Conservation (phyloP, 2,888 invertebrate genomes). For the Phaonia tiefii region DNA sequence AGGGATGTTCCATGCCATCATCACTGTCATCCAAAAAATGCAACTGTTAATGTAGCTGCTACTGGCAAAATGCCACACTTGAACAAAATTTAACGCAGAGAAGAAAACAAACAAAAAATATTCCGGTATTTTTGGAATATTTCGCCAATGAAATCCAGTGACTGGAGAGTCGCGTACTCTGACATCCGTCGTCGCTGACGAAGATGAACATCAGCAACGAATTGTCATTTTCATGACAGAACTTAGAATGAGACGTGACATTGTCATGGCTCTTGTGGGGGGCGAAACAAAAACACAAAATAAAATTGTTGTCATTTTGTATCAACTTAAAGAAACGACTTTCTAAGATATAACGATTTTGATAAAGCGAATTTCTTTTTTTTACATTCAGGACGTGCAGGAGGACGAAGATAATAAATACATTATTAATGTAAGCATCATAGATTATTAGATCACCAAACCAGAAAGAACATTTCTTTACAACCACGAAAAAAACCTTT, state of each 20-base stretch:
- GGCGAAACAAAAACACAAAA: constrained; percentile 4
- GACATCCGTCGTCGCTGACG: constrained; percentile 32
- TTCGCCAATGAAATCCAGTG: constrained; percentile 12
- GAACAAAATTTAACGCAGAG: constrained; percentile 60
- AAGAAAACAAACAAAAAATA: constrained; percentile 31
- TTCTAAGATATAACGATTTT: neutral
- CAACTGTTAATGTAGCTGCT: constrained; percentile 59
- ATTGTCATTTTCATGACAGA: constrained; percentile 53
- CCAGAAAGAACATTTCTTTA: neutral
- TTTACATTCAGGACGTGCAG: too few relatives aligned
- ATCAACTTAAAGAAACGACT: neutral
- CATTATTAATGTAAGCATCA: constrained; percentile 17
- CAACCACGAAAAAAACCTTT: constrained; percentile 15
- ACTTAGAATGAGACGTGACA: constrained; percentile 26
- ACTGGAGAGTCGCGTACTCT: constrained; percentile 28
- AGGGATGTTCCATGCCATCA: neutral
- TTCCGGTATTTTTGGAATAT: neutral
- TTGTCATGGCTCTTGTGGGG: neutral
- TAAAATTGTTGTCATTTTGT: too few relatives aligned
- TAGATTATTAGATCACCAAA: constrained; percentile 14
- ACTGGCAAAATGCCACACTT: constrained; percentile 62
- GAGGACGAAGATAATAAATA: neutral
- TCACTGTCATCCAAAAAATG: constrained; percentile 30
- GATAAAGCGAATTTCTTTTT: neutral
- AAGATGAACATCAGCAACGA: constrained; percentile 37